phyloP scores from a whole-genome alignment of 2,888 invertebrate genomes.

The Pecten maximus region DNA sequence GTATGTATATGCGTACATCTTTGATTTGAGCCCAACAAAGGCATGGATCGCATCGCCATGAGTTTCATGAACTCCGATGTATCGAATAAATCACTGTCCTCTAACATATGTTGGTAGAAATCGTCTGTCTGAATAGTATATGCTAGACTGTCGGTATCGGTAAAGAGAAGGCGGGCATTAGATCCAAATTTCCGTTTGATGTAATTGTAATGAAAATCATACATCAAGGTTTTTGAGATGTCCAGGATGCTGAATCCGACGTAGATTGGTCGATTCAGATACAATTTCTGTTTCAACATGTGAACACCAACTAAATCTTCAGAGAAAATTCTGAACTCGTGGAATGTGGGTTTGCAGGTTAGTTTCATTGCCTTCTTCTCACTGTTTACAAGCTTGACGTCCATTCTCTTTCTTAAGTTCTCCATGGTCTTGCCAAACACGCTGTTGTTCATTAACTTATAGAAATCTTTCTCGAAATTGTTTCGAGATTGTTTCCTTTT shows the following conservation, averaged over 20 bases:
- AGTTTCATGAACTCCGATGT: too few species aligned
- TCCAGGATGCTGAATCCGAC: constrained; percentile 33
- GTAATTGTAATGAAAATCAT: constrained; percentile 39
- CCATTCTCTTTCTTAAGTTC: constrained; percentile 41
- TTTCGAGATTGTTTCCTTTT: constrained; percentile 29
- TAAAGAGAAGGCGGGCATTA: constrained; percentile 30
- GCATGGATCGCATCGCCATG: too few species aligned
- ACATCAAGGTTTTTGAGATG: constrained; percentile 35
- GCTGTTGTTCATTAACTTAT: too few species aligned
- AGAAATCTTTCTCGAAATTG: too few species aligned
- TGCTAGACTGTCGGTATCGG: constrained; percentile 40
- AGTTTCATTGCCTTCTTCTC: not conserved
- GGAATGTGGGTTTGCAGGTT: not conserved
- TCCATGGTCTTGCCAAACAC: not conserved
- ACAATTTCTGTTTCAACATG: not conserved
- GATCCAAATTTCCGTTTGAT: constrained; percentile 37
- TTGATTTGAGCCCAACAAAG: too few species aligned
- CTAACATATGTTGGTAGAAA: not conserved
- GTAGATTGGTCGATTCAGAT: not conserved
- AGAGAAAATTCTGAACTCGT: not conserved
- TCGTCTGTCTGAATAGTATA: not conserved
- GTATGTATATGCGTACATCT: too few species aligned
- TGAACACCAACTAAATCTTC: not conserved
- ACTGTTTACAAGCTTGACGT: not conserved
- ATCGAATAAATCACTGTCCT: too few species aligned